Evolutionary conservation across 2,888 invertebrate genomes (phyloP), one percentile per base, ranked within the genome.

Genomic region (Nomada fucata): DNA sequence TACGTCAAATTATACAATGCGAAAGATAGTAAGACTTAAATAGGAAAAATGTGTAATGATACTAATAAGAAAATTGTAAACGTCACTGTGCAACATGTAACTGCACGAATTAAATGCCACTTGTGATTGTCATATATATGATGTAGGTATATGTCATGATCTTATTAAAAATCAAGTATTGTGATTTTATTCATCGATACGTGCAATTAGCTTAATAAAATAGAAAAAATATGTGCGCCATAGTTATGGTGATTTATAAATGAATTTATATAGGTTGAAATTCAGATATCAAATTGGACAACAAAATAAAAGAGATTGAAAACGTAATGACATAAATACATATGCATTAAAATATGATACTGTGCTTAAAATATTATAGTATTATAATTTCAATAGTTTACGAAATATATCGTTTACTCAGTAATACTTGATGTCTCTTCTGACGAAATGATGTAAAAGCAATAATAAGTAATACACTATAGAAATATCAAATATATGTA

Each of bases 201-300:
- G n/a, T 26, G 9, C 44, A 23, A 53, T 65, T 52, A 67, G 53
- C 53, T 67, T 9, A 53, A 65, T 29, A 65, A 53, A 52, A 42
- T 67, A 9, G 20, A 23, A 5, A 53, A 42, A 29, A 36, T 18
- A 53, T 26, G 44, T 2, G 26, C 23, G 36, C 29, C 18, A 29
- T 60, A 36, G 20, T 57, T 64, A 11, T 52, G 11, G 26, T 10
- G 29, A n/a, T n/a, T 50, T 52, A 1, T 5, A 64, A 11, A n/a
- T 61, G 2, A n/a, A 36, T 63, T 23, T 68, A 7, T 2, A 7
- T 15, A 50, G 20, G 3, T 20, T 20, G 13, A 26, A 47, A 23
- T 23, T 20, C 3, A 29, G 18, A 9, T 10, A 50, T 50, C n/a
- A 60, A 70, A 26, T 59, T 47, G 9, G 0, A 70, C 13, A 15